Conservation (phyloP, 37 sponge, comb jelly and placozoan species). For the Axinella damicornis region DNA sequence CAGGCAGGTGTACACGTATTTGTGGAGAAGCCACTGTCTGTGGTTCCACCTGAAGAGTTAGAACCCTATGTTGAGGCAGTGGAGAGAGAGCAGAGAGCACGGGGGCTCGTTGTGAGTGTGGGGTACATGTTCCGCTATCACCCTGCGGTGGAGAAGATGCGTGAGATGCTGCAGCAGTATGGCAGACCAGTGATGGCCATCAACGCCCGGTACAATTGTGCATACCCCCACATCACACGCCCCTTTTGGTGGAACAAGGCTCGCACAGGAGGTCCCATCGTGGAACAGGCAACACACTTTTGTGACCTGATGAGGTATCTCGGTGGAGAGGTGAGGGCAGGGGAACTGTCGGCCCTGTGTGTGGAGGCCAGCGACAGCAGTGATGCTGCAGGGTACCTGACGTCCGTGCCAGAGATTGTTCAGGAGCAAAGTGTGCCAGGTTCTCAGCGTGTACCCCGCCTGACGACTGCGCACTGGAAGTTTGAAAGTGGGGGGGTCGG, state of each 20-base stretch:
- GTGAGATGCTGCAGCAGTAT: slow-evolving; percentile 38
- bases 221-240: slow-evolving; percentile 60
- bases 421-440: too few species aligned
- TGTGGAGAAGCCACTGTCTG: slow-evolving; percentile 90
- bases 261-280: slow-evolving; percentile 89
- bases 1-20: slow-evolving; percentile 80
- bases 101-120: slow-evolving; percentile 55
- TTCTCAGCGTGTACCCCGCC: slow-evolving; percentile 74
- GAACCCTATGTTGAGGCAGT: slow-evolving; percentile 63
- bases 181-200: slow-evolving; percentile 51
- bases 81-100: slow-evolving; percentile 19
- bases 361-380: slow-evolving; percentile 42
- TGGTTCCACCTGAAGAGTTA: slow-evolving; percentile 72
- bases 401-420: slow-evolving; percentile 38
- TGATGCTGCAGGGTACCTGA: slow-evolving; percentile 57
- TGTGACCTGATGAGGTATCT: slow-evolving; percentile 85
- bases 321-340: slow-evolving; percentile 60
- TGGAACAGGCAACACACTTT: slow-evolving; percentile 94
- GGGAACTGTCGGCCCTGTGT: slow-evolving; percentile 17
- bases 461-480: slow-evolving; percentile 64
- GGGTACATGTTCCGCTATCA: slow-evolving; percentile 95
- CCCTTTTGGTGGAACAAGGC: slow-evolving; percentile 84
- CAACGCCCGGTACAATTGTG: slow-evolving; percentile 73
- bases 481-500: slow-evolving; percentile 76
- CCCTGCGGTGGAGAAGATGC: slow-evolving; percentile 73